A percentile compares a stretch with the other conserved stretches of the same genome.
Conservation (phyloP, 64 coral and sea anemone species). For the Montipora foliosa region DNA sequence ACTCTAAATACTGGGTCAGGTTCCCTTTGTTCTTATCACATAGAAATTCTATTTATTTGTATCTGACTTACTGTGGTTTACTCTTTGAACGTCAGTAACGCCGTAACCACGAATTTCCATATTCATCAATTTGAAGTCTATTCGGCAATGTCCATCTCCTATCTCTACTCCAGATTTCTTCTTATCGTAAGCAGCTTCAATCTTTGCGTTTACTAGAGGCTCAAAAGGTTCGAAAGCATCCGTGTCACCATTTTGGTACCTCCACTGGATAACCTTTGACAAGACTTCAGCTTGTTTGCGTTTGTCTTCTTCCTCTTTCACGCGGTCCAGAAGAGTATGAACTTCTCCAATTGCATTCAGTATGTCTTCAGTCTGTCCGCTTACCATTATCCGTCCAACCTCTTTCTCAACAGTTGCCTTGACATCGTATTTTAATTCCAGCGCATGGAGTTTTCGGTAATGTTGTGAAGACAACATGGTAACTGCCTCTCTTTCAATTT, state of each 20-base stretch:
- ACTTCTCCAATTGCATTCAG: constrained; percentile 44
- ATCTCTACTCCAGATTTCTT: background rate
- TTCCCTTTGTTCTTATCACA: background rate
- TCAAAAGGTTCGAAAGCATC: background rate
- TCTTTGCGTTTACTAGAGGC: constrained; percentile 53
- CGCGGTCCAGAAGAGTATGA: constrained; percentile 32
- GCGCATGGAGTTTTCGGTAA: background rate
- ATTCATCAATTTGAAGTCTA: constrained; percentile 17
- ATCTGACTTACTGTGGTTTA: background rate
- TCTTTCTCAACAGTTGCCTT: constrained; percentile 25
- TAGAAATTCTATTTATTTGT: background rate
- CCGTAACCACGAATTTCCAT: background rate
- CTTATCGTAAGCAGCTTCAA: constrained; percentile 48
- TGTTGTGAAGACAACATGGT: background rate
- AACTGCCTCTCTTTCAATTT: constrained; percentile 55
- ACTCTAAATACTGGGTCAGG: no score
- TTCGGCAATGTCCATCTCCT: background rate
- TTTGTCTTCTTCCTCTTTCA: constrained; percentile 51
- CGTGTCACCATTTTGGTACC: background rate
- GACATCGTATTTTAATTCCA: background rate
- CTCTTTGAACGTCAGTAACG: background rate
- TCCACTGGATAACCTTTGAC: constrained; percentile 68
- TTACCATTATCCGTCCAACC: constrained; percentile 54
- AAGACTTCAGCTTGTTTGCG: constrained; percentile 50
- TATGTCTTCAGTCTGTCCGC: constrained; percentile 59